These are phyloP conservation scores for Tipula lateralis DNA, from an alignment of 2,888 invertebrate genomes.

Conservation along the genomic window DNA sequence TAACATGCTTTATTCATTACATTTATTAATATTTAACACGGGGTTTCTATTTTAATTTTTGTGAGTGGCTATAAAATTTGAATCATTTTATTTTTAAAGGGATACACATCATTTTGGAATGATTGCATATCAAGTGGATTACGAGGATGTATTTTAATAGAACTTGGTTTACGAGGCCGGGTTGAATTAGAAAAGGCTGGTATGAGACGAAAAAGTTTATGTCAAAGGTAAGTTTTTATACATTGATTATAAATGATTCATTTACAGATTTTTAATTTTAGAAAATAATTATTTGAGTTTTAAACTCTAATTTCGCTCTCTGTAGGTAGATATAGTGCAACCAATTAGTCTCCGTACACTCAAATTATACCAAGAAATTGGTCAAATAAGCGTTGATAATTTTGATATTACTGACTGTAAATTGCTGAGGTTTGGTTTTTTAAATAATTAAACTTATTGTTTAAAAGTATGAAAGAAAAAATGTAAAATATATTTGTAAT, in stretches of 20 bases:
- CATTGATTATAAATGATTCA: not conserved
- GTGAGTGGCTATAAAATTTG: slow-evolving; percentile 37
- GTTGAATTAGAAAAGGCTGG: slow-evolving; percentile 95
- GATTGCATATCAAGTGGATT: slow-evolving; percentile 99
- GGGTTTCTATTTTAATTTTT: slow-evolving; percentile 3
- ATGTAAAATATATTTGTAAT: no score
- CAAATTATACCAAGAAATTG: no score
- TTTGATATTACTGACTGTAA: no score
- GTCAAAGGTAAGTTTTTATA: slow-evolving; percentile 60
- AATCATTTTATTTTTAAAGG: slow-evolving; percentile 54
- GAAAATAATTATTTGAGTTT: no score
- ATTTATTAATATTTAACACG: slow-evolving; percentile 2
- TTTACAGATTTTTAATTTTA: no score
- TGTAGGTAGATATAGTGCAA: no score
- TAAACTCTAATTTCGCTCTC: no score
- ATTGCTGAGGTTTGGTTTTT: no score
- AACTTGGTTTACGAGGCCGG: slow-evolving; percentile 89
- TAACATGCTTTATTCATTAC: not conserved
- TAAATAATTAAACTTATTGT: no score
- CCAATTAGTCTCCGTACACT: no score
- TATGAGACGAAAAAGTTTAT: slow-evolving; percentile 87
- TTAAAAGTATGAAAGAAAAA: no score
- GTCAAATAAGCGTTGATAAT: no score
- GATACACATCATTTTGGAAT: slow-evolving; percentile 99
- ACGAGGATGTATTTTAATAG: slow-evolving; percentile 96